These are phyloP conservation scores for Phortica variegata DNA, from an alignment of 1,140 invertebrate species.

Conservation along the genomic window DNA sequence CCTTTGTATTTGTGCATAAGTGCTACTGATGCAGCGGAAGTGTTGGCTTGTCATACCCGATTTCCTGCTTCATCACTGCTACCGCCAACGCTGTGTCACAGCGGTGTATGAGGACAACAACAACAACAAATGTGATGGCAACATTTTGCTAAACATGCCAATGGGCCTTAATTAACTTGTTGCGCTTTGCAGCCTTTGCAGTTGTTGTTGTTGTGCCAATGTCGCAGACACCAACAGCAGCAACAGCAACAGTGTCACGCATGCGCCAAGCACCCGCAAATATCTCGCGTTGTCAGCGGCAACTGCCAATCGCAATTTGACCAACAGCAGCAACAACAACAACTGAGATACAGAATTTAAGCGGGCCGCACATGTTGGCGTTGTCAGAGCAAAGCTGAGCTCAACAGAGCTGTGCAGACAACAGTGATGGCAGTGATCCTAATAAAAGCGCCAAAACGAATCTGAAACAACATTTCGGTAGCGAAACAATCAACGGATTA, in stretches of 20 bases:
- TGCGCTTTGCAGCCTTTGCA: constrained; percentile 40
- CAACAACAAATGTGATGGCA: neutral
- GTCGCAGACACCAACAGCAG: constrained; percentile 2
- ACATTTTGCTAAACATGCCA: constrained; percentile 33
- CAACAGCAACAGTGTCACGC: constrained; percentile 29
- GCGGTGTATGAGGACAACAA: constrained; percentile 13
- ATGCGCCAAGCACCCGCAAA: no score
- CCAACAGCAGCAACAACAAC: constrained; percentile 47
- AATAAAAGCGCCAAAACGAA: constrained; percentile 25
- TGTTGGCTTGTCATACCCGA: constrained; percentile 37
- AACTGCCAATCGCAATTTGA: constrained; percentile 10
- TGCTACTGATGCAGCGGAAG: constrained; percentile 45
- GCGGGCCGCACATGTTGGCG: constrained; percentile 45
- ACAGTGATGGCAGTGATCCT: constrained; percentile 5
- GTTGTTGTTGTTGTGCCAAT: constrained; percentile 1
- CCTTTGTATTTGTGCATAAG: no score
- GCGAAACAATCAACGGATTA: no score
- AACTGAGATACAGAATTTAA: constrained; percentile 52
- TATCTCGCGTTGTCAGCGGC: no score
- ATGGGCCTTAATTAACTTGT: constrained; percentile 54
- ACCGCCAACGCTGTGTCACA: neutral
- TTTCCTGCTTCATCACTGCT: neutral
- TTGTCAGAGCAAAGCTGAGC: no score
- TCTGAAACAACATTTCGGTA: no score
- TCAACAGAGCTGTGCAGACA: neutral